A percentile compares a stretch with the other conserved stretches of the same genome.
Evolutionary conservation across 92 coral and sea anemone genomes (phyloP).

Genomic region (Zoanthus gigantus): DNA sequence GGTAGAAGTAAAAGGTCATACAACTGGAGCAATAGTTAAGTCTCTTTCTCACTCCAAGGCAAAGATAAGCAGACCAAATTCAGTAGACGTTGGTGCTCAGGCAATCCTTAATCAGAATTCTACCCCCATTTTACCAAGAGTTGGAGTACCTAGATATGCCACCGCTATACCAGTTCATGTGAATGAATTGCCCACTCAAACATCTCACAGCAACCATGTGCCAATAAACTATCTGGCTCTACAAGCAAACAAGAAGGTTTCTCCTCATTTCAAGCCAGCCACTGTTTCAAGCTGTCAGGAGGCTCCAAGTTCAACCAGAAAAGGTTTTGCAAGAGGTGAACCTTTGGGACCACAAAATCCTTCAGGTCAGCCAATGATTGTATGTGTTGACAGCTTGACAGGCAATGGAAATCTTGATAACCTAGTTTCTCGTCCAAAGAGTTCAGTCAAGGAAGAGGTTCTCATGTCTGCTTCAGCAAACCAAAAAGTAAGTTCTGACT

Average conservation of each 20-base stretch:
- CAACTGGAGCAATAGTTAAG: neutral
- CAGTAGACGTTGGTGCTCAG: slow-evolving; percentile 47
- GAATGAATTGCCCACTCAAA: slow-evolving; percentile 14
- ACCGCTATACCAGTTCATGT: slow-evolving; percentile 33
- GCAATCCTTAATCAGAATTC: slow-evolving; percentile 32
- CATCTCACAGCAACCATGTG: slow-evolving; percentile 25
- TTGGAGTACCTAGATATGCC: slow-evolving; percentile 19
- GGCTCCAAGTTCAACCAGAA: slow-evolving; percentile 34
- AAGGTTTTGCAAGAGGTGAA: neutral
- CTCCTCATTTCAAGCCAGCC: slow-evolving; percentile 5
- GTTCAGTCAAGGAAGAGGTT: slow-evolving; percentile 19
- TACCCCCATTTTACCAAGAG: neutral
- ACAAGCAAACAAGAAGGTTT: slow-evolving; percentile 8
- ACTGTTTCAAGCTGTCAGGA: slow-evolving; percentile 31
- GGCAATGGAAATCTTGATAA: neutral
- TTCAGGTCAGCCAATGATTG: slow-evolving; percentile 23
- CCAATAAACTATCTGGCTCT: slow-evolving; percentile 21
- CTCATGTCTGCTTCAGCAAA: neutral
- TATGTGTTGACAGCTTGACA: slow-evolving; percentile 36
- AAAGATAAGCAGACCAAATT: slow-evolving; percentile 12
- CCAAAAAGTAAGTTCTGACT: neutral
- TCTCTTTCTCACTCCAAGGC: neutral
- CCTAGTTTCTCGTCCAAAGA: neutral
- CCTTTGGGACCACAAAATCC: neutral
- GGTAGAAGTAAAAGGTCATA: neutral